Evolutionary conservation across 2,797 vertebrate species (phyloP).

Genomic region (Crocodylus rhombifer): DNA sequence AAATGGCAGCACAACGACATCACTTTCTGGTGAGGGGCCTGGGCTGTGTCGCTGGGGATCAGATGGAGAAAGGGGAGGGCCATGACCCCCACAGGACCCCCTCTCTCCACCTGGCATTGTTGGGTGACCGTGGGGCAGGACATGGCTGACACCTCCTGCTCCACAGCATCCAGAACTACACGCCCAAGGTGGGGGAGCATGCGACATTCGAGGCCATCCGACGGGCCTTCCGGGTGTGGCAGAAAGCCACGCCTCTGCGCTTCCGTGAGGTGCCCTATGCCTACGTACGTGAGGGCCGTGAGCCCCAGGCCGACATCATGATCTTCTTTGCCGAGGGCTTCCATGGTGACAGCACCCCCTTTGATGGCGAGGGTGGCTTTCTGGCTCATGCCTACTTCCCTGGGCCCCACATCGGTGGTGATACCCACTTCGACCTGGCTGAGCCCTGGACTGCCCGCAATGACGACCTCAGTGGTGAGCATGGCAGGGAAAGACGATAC

Average conservation of each 20-base stretch:
- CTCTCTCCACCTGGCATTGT: too few relatives aligned
- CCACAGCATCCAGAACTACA: constrained; percentile 93
- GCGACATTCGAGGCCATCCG: constrained; percentile 89
- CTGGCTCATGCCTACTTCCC: constrained; percentile 95
- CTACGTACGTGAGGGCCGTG: constrained; percentile 84
- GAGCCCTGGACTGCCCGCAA: constrained; percentile 92
- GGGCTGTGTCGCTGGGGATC: neutral
- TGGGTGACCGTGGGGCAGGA: neutral
- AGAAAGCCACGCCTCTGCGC: constrained; percentile 85
- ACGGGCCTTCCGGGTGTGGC: constrained; percentile 91
- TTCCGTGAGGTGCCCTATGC: constrained; percentile 92
- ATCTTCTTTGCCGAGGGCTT: constrained; percentile 92
- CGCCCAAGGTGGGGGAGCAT: constrained; percentile 89
- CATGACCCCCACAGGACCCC: too few relatives aligned
- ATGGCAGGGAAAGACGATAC: neutral
- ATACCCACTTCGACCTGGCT: constrained; percentile 93
- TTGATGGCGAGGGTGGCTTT: constrained; percentile 93
- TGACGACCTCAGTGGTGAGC: constrained; percentile 89
- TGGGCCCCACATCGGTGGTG: constrained; percentile 91
- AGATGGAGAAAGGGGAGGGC: neutral
- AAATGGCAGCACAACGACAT: constrained; percentile 92
- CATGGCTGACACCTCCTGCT: too few relatives aligned
- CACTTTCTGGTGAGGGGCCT: constrained; percentile 88
- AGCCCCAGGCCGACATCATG: constrained; percentile 94
- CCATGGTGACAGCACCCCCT: constrained; percentile 94